Conservation (phyloP, 2,888 invertebrate genomes). For the Neria commutata region DNA sequence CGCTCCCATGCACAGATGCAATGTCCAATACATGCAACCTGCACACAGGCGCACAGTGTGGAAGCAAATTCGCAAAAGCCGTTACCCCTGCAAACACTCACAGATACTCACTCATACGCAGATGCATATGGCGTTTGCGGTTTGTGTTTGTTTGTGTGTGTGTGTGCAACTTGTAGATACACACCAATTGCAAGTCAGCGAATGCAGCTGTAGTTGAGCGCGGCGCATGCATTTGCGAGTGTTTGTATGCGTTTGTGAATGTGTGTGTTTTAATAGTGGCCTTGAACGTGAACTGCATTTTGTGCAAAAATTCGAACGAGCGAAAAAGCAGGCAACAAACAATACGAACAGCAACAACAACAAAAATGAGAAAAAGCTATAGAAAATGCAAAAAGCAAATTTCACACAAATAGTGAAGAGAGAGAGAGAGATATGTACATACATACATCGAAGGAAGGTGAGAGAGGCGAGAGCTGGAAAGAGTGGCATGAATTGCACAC, state of each 20-base stretch:
- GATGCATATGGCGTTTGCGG: neutral
- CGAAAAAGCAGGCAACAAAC: conserved; percentile 20
- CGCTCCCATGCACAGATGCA: no score
- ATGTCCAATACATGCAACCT: no score
- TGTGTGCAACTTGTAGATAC: conserved; percentile 6
- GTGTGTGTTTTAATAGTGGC: conserved; percentile 47
- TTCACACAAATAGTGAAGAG: conserved; percentile 23
- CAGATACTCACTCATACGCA: neutral
- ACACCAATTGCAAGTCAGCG: conserved; percentile 22
- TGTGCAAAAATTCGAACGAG: conserved; percentile 31
- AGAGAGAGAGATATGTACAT: conserved; percentile 1
- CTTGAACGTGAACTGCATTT: conserved; percentile 62
- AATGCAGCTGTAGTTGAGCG: neutral
- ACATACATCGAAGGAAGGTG: conserved; percentile 14
- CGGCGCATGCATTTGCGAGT: neutral
- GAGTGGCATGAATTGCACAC: conserved; percentile 32
- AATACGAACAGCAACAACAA: conserved; percentile 16
- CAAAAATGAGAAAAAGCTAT: conserved; percentile 11
- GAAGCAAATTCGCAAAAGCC: neutral
- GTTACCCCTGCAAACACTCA: neutral
- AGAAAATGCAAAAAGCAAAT: conserved; percentile 16
- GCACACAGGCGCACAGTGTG: neutral
- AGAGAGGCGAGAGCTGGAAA: conserved; percentile 20
- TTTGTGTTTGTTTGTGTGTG: neutral
- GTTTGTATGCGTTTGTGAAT: neutral